These are phyloP conservation scores for Lepisosteus osseus DNA, from an alignment of 2,113 vertebrate genomes.

Conservation along the genomic window DNA sequence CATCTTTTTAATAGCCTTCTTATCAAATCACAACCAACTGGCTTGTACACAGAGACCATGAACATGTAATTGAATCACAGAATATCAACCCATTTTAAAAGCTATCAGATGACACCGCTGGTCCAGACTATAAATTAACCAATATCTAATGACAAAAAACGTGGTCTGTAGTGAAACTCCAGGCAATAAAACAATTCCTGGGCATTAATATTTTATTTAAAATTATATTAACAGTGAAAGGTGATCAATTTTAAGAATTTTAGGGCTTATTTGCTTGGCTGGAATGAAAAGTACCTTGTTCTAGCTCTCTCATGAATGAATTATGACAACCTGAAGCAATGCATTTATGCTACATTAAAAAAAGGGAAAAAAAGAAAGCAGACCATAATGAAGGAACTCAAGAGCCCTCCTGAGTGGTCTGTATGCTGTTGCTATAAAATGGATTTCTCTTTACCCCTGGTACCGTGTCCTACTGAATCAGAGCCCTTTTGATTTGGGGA, in stretches of 20 bases:
- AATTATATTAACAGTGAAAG: constrained; percentile 43
- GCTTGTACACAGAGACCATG: constrained; percentile 32
- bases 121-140: constrained; percentile 43
- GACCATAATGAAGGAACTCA: too few relatives aligned
- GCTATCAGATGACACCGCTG: constrained; percentile 49
- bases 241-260: constrained; percentile 49
- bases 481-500: too few relatives aligned
- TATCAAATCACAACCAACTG: constrained; percentile 43
- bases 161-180: constrained; percentile 23
- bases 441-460: too few relatives aligned
- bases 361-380: too few relatives aligned
- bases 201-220: constrained; percentile 46
- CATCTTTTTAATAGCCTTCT: constrained; percentile 53
- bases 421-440: too few relatives aligned
- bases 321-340: too few relatives aligned
- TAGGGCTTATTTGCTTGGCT: constrained; percentile 37
- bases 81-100: constrained; percentile 42
- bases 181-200: constrained; percentile 44
- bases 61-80: constrained; percentile 50
- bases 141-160: constrained; percentile 34
- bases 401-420: too few relatives aligned
- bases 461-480: too few relatives aligned
- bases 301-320: too few relatives aligned
- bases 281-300: constrained; percentile 47
- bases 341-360: too few relatives aligned